These are phyloP conservation scores for Drosophila pruinosa DNA, from an alignment of 1,140 invertebrate species.

Conservation along the genomic window DNA sequence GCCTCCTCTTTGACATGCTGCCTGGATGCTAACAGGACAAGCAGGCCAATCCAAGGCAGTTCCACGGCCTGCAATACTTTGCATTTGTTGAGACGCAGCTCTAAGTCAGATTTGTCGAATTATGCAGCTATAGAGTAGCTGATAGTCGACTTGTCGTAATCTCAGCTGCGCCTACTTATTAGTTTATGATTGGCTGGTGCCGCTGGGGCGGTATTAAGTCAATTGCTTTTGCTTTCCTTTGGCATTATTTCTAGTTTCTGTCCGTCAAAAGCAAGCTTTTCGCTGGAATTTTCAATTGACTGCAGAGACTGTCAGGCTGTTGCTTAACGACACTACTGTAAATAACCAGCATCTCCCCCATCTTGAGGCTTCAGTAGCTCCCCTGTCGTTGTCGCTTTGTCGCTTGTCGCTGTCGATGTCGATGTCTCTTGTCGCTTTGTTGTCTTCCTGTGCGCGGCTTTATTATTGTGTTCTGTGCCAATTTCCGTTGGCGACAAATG, in stretches of 20 bases:
- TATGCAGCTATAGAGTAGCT: neutral
- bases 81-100: no score
- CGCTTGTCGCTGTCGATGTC: neutral
- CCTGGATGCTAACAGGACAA: no score
- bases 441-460: constrained; percentile 58
- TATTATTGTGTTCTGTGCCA: constrained; percentile 75
- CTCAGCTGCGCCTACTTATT: neutral
- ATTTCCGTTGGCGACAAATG: constrained; percentile 74
- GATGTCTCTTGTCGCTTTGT: constrained; percentile 33
- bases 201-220: neutral
- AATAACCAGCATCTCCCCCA: no score
- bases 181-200: constrained; percentile 7
- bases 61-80: no score
- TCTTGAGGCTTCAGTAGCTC: no score
- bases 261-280: neutral
- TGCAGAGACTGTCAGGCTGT: no score
- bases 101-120: neutral
- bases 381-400: no score
- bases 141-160: neutral
- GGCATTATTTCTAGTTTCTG: neutral
- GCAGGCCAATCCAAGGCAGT: no score
- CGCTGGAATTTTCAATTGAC: neutral
- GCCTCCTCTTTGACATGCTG: no score
- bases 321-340: no score
- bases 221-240: neutral